Conservation (phyloP, 2,113 vertebrate species). For the Synchiropus splendidus region DNA sequence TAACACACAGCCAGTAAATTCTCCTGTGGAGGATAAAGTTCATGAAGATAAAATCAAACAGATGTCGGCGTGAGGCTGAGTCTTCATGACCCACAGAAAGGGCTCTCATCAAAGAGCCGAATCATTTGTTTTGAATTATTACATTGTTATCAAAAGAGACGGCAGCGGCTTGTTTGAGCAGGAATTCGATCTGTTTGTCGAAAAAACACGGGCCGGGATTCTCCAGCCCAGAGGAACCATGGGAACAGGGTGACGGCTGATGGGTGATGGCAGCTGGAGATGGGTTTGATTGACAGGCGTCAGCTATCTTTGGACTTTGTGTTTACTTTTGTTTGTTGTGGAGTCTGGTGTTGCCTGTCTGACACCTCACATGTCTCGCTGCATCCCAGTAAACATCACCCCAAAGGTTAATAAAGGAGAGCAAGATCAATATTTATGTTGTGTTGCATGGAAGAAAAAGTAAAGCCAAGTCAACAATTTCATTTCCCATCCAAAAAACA, state of each 20-base stretch:
- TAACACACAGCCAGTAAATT: slow-evolving; percentile 98
- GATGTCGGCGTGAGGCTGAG: slow-evolving; percentile 93
- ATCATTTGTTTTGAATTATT: slow-evolving; percentile 99
- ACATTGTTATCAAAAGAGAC: slow-evolving; percentile 95
- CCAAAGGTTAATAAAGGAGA: not conserved
- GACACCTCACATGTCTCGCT: slow-evolving; percentile 15
- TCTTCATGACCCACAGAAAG: slow-evolving; percentile 95
- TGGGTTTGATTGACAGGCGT: slow-evolving; percentile 85
- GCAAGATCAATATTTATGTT: slow-evolving; percentile 3
- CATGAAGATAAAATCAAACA: slow-evolving; percentile 99
- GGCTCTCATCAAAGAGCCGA: slow-evolving; percentile 96
- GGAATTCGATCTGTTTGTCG: slow-evolving; percentile 99
- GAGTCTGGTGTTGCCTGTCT: slow-evolving; percentile 27
- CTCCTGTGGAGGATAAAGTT: slow-evolving; percentile 96
- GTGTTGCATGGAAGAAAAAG: not conserved
- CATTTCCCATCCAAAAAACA: too few species aligned
- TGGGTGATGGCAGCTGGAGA: slow-evolving; percentile 60
- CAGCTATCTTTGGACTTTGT: slow-evolving; percentile 48
- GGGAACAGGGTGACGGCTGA: slow-evolving; percentile 81
- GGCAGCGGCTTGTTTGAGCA: slow-evolving; percentile 92
- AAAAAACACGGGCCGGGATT: slow-evolving; percentile 76
- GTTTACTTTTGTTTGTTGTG: slow-evolving; percentile 42
- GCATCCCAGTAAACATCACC: slow-evolving; percentile 20
- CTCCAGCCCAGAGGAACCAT: slow-evolving; percentile 70
- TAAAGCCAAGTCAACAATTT: too few species aligned